phyloP scores from a whole-genome alignment of 2,888 invertebrate species.

The Torymus texanus region DNA sequence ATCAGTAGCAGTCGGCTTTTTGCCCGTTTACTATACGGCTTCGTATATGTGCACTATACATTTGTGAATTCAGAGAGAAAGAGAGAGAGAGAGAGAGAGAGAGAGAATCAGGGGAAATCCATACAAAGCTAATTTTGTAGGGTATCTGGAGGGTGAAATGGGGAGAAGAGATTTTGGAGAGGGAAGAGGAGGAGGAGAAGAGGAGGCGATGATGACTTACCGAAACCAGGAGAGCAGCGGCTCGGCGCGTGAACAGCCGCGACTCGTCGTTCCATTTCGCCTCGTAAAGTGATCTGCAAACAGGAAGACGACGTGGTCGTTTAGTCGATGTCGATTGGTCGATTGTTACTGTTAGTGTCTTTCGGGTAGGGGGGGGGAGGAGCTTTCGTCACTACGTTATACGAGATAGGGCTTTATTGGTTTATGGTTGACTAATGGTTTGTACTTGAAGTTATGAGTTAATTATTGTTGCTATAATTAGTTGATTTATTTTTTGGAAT shows the following conservation, averaged over 20 bases:
- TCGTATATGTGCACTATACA: neutral
- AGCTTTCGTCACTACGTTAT: too few species aligned
- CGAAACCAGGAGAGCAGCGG: slow-evolving; percentile 79
- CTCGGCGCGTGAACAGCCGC: slow-evolving; percentile 79
- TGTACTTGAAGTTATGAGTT: too few species aligned
- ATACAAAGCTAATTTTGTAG: neutral
- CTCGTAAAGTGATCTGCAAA: slow-evolving; percentile 77
- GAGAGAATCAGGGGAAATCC: neutral
- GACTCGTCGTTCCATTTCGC: slow-evolving; percentile 80
- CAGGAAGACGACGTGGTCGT: neutral
- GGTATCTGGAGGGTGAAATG: too few species aligned
- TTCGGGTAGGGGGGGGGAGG: too few species aligned
- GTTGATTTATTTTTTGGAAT: too few species aligned
- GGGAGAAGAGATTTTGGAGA: too few species aligned
- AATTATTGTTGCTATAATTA: too few species aligned
- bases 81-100: too few species aligned
- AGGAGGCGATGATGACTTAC: slow-evolving; percentile 71
- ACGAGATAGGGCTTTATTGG: too few species aligned
- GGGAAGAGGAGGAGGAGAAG: too few species aligned
- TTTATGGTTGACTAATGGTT: too few species aligned
- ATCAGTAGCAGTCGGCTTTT: neutral
- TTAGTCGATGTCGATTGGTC: neutral
- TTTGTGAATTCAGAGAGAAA: neutral
- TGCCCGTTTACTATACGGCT: neutral
- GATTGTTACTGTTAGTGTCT: neutral